Evolutionary conservation across 2,113 vertebrate genomes (phyloP), one percentile per base, ranked within the genome.

Genomic region (Calyptomena viridis): DNA sequence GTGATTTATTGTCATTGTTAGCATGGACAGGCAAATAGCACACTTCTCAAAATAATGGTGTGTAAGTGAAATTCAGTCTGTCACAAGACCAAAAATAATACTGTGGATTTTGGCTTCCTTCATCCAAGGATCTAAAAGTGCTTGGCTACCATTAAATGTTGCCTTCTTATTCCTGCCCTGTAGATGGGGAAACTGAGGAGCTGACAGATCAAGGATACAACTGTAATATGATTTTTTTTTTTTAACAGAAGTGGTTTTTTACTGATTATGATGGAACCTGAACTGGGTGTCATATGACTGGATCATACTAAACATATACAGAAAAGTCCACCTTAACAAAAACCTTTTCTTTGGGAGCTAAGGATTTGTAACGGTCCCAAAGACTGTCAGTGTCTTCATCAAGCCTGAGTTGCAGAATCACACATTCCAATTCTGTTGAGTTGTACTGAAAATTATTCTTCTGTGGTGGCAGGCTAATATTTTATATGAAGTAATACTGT

Each of bases 41-140:
- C 50, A 30, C 72, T 90, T 71, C 72, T 83, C 50, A 80, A 67
- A 91, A 66, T 77, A 67, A 71, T 33, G 50, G 47, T 14, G 30
- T 86, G 75, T 49, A 85, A 94, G 79, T 84, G 82, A 92, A 86
- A 95, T 67, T 64, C 52, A 71, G 50, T n/a, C 72, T 91, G 87
- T 90, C 72, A 80, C 3, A 3, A 67, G 68, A 84, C 71, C 63
- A 83, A 88, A 78, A 93, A 89, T 73, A 90, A 59, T 22, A 63
- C 53, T 46, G 8, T 53, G 24, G 8, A 55, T 89, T 91, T 91
- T 39, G 18, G 23, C 19, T 16, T 76, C 66, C 4, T 9, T 64
- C 75, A 55, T 44, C 37, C 42, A 55, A 40, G 22, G 19, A 85
- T 87, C 71, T 85, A 59, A 74, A 85, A 90, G 58, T 0, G 0